Evolutionary conservation across 2,888 invertebrate genomes (phyloP).

Genomic region (Polylopha cassiicola): DNA sequence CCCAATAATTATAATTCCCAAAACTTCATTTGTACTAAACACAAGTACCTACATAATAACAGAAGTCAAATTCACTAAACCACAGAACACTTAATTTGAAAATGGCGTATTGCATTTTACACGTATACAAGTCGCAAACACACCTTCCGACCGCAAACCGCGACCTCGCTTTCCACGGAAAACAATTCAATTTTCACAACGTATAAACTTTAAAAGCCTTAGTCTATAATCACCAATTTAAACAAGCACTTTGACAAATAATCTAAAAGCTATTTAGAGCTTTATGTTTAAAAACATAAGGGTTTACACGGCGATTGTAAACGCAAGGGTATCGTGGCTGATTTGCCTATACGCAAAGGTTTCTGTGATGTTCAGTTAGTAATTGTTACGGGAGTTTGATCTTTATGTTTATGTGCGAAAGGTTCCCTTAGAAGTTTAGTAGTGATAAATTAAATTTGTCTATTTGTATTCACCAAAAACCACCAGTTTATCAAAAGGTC

Average conservation of each 20-base stretch:
- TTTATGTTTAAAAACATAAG: neutral
- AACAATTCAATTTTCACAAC: slow-evolving; percentile 52
- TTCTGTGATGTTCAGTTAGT: slow-evolving; percentile 1
- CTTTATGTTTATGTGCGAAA: neutral
- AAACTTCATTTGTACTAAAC: too few relatives aligned
- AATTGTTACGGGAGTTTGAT: neutral
- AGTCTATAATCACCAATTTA: slow-evolving; percentile 30
- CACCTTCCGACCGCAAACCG: slow-evolving; percentile 28
- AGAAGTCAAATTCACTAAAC: too few relatives aligned
- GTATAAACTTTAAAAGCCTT: slow-evolving; percentile 45
- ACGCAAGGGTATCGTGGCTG: slow-evolving; percentile 7
- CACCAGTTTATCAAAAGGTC: slow-evolving; percentile 32
- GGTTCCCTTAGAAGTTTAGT: neutral
- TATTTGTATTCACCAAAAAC: slow-evolving; percentile 27
- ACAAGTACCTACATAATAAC: too few relatives aligned
- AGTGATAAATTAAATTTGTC: neutral
- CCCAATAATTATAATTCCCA: too few relatives aligned
- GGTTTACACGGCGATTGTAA: neutral
- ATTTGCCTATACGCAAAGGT: slow-evolving; percentile 15
- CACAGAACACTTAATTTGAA: too few relatives aligned
- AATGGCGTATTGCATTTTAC: too few relatives aligned
- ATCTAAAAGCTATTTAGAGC: slow-evolving; percentile 1
- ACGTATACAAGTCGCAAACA: slow-evolving; percentile 15
- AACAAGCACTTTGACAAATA: slow-evolving; percentile 8
- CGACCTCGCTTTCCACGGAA: slow-evolving; percentile 29